Percentiles rank a stretch among this genome's conserved stretches.
These are phyloP conservation scores for Dendrocincla tyrannina DNA, from an alignment of 2,797 vertebrate species.

Conservation along the genomic window DNA sequence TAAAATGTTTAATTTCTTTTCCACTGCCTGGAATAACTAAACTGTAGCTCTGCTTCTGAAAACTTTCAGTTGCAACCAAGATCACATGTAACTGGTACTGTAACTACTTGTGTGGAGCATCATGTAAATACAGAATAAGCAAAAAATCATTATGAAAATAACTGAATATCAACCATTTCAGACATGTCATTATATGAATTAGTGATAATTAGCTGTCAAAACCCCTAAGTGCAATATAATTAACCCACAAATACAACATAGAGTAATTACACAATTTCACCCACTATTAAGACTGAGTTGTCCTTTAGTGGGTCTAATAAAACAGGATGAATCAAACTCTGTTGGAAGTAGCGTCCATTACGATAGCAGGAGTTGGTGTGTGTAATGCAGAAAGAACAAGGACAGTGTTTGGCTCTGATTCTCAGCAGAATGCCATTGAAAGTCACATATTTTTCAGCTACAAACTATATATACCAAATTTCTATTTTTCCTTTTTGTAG, in stretches of 20 bases:
- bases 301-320: not conserved
- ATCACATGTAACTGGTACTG: not conserved
- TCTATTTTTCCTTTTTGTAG: not conserved
- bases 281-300: not conserved
- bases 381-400: not conserved
- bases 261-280: not conserved
- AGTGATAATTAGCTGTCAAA: slow-evolving; percentile 34
- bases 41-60: not conserved
- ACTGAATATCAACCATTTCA: not conserved
- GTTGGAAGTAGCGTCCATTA: not conserved
- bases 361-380: not conserved
- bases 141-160: slow-evolving; percentile 7
- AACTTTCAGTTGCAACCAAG: not conserved
- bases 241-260: not conserved
- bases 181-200: slow-evolving; percentile 6
- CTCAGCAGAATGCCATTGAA: not conserved
- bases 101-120: not conserved
- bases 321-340: not conserved
- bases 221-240: not conserved
- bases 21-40: not conserved
- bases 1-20: not conserved
- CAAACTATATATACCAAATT: not conserved
- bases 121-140: not conserved
- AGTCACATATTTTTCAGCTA: not conserved
- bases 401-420: not conserved